Conservation (phyloP, 2,113 vertebrate genomes). For the Nothobranchius kuhntae region DNA sequence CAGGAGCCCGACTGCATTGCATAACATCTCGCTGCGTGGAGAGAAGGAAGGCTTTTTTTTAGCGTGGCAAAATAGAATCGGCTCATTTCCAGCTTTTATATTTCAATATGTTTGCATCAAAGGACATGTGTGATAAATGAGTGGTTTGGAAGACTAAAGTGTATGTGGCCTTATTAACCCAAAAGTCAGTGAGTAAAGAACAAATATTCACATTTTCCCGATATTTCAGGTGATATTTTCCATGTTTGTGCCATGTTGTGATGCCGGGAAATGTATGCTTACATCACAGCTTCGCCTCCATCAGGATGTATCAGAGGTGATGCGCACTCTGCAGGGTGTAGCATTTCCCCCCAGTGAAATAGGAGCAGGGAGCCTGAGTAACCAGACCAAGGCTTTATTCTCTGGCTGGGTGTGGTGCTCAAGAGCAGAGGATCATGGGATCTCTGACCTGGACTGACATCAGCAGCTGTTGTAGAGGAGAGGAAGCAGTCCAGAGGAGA, state of each 20-base stretch:
- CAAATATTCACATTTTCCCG: neutral
- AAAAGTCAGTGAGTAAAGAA: neutral
- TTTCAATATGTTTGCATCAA: slow-evolving; percentile 18
- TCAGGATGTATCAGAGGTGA: slow-evolving; percentile 49
- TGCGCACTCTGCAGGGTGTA: slow-evolving; percentile 64
- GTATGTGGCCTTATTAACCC: too few species aligned
- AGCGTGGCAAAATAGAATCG: slow-evolving; percentile 49
- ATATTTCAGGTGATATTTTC: neutral
- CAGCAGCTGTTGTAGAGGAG: slow-evolving; percentile 65
- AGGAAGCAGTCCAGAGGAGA: slow-evolving; percentile 41
- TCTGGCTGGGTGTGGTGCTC: slow-evolving; percentile 66
- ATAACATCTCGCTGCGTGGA: slow-evolving; percentile 70
- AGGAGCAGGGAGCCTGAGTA: slow-evolving; percentile 64
- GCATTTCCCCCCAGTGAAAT: slow-evolving; percentile 68
- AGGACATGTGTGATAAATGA: slow-evolving; percentile 15
- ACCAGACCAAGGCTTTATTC: slow-evolving; percentile 72
- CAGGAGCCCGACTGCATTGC: slow-evolving; percentile 63
- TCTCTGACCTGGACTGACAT: slow-evolving; percentile 71
- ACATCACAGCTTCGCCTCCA: slow-evolving; percentile 32
- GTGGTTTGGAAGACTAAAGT: neutral
- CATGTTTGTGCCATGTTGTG: slow-evolving; percentile 5
- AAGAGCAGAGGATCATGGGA: slow-evolving; percentile 70
- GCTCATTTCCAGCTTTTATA: slow-evolving; percentile 30
- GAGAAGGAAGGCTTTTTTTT: slow-evolving; percentile 59
- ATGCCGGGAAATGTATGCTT: slow-evolving; percentile 22